phyloP scores from a whole-genome alignment of 1,140 invertebrate species.

The Apocrypta bakeri region DNA sequence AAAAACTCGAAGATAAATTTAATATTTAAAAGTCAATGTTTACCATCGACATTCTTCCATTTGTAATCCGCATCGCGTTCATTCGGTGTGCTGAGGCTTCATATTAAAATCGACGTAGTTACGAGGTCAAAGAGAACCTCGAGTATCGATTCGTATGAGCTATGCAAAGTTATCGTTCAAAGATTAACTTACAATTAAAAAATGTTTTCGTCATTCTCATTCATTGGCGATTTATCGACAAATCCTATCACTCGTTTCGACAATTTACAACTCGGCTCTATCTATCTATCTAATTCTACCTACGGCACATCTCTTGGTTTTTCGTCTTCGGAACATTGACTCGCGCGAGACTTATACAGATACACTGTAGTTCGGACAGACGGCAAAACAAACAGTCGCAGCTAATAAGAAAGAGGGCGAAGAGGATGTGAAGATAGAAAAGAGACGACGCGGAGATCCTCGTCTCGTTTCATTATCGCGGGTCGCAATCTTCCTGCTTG shows the following conservation, averaged over 20 bases:
- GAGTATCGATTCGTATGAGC: too few relatives aligned
- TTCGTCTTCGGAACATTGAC: not conserved
- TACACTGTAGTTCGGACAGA: not conserved
- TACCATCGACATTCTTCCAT: not conserved
- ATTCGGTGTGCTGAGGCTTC: not conserved
- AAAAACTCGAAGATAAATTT: not conserved
- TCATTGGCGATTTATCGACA: too few relatives aligned
- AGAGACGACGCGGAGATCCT: slow-evolving; percentile 9
- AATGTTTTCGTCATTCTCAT: too few relatives aligned
- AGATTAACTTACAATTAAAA: too few relatives aligned
- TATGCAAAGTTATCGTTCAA: too few relatives aligned
- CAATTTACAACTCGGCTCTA: not conserved
- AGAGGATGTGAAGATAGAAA: slow-evolving; percentile 13
- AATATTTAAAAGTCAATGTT: not conserved
- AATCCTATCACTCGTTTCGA: not conserved
- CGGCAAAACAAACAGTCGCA: not conserved
- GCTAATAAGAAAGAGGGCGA: slow-evolving; percentile 31
- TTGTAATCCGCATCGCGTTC: not conserved
- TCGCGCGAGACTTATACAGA: not conserved
- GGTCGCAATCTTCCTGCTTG: slow-evolving; percentile 43
- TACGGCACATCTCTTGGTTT: not conserved
- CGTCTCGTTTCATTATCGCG: slow-evolving; percentile 45
- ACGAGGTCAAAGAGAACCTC: not conserved
- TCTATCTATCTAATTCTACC: too few relatives aligned
- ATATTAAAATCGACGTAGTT: not conserved